These are phyloP conservation scores for Noctua janthe DNA, from an alignment of 2,888 invertebrate species.

Conservation along the genomic window DNA sequence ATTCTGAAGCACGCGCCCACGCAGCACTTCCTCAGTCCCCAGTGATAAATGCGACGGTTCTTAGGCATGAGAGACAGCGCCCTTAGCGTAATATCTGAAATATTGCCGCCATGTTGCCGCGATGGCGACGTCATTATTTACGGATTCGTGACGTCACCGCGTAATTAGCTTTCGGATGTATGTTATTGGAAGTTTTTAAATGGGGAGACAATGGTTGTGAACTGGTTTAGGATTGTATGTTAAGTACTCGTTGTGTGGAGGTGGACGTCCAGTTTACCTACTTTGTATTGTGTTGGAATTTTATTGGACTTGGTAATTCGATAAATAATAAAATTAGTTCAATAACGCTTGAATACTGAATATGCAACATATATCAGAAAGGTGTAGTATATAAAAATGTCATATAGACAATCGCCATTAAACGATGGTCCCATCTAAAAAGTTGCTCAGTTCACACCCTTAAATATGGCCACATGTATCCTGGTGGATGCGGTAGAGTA, in stretches of 20 bases:
- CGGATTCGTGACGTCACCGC: constrained; percentile 70
- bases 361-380: neutral
- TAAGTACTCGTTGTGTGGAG: neutral
- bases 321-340: neutral
- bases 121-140: constrained; percentile 76
- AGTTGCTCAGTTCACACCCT: neutral
- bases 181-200: constrained; percentile 68
- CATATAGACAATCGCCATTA: neutral
- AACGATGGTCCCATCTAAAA: neutral
- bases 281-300: neutral
- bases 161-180: constrained; percentile 77
- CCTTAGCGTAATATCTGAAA: constrained; percentile 69
- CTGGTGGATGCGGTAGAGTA: neutral
- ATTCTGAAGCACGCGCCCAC: constrained; percentile 21
- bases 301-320: neutral
- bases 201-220: constrained; percentile 4
- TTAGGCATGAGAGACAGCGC: constrained; percentile 59
- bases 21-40: constrained; percentile 13
- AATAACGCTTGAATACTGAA: neutral
- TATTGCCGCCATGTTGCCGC: constrained; percentile 72
- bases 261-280: neutral
- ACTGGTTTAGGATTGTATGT: constrained; percentile 10
- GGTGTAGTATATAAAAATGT: too few species aligned
- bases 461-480: neutral
- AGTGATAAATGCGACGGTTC: constrained; percentile 56